These are phyloP conservation scores for Neoascia interrupta DNA, from an alignment of 2,888 invertebrate genomes.

Conservation along the genomic window DNA sequence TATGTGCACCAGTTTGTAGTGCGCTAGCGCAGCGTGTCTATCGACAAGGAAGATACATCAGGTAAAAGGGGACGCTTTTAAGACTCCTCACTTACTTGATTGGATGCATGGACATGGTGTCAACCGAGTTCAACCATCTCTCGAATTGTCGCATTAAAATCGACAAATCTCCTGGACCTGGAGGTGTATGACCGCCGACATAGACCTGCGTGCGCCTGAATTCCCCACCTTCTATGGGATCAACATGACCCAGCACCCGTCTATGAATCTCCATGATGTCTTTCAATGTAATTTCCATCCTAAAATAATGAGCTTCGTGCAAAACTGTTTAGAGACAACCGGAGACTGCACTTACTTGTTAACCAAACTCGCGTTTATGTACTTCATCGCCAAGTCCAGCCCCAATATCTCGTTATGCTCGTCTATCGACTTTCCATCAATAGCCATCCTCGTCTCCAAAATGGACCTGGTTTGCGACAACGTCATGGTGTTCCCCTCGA, in stretches of 20 bases:
- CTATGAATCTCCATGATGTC: slow-evolving; percentile 96
- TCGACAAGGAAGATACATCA: slow-evolving; percentile 12
- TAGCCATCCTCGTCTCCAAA: slow-evolving; percentile 92
- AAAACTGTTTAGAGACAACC: background rate
- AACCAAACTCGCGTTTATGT: slow-evolving; percentile 89
- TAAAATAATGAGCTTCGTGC: slow-evolving; percentile 72
- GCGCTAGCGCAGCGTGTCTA: slow-evolving; percentile 96
- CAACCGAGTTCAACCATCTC: slow-evolving; percentile 95
- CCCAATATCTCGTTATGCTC: slow-evolving; percentile 99
- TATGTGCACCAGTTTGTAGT: slow-evolving; percentile 97
- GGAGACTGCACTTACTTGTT: slow-evolving; percentile 80
- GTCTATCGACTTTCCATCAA: slow-evolving; percentile 94
- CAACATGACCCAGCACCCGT: slow-evolving; percentile 95
- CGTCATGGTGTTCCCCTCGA: slow-evolving; percentile 98
- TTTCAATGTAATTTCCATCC: slow-evolving; percentile 89
- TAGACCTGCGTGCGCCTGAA: slow-evolving; percentile 95
- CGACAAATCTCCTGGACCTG: slow-evolving; percentile 90
- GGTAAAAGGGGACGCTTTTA: background rate
- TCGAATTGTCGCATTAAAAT: slow-evolving; percentile 92
- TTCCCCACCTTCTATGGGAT: slow-evolving; percentile 94
- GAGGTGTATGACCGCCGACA: slow-evolving; percentile 97
- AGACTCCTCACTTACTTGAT: slow-evolving; percentile 83
- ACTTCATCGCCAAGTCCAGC: slow-evolving; percentile 96
- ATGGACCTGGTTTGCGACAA: slow-evolving; percentile 94
- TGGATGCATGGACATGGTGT: slow-evolving; percentile 91